Evolutionary conservation across 2,888 invertebrate genomes (phyloP).

Genomic region (Lithosia quadra): DNA sequence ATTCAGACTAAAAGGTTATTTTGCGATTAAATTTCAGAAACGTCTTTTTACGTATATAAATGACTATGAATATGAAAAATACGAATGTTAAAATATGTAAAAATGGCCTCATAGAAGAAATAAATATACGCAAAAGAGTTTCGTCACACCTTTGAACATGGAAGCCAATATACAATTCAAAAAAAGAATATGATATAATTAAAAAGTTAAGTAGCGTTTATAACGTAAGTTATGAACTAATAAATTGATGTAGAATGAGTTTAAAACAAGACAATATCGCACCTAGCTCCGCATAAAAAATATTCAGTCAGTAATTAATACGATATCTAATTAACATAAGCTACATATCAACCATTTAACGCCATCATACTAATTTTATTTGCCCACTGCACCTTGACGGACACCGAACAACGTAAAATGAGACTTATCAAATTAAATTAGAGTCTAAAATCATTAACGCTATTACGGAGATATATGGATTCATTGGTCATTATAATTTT

Average conservation of each 20-base stretch:
- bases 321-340: constrained; percentile 50
- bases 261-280: constrained; percentile 22
- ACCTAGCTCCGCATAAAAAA: constrained; percentile 24
- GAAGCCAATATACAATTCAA: neutral
- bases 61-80: no score
- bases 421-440: neutral
- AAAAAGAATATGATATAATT: neutral
- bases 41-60: no score
- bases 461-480: constrained; percentile 47
- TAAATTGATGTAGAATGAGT: neutral
- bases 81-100: no score
- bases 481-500: constrained; percentile 32
- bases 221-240: neutral
- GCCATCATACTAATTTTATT: constrained; percentile 52
- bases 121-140: neutral
- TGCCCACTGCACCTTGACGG: constrained; percentile 29
- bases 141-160: constrained; percentile 4
- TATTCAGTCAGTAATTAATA: constrained; percentile 39
- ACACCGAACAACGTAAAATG: constrained; percentile 6
- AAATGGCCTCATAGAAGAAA: neutral
- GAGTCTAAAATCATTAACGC: constrained; percentile 22
- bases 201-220: neutral
- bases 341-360: constrained; percentile 60
- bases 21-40: neutral
- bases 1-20: neutral